A percentile compares a stretch with the other conserved stretches of the same genome.
Evolutionary conservation across 2,113 vertebrate species (phyloP).

Genomic region (Nannospalax galili): DNA sequence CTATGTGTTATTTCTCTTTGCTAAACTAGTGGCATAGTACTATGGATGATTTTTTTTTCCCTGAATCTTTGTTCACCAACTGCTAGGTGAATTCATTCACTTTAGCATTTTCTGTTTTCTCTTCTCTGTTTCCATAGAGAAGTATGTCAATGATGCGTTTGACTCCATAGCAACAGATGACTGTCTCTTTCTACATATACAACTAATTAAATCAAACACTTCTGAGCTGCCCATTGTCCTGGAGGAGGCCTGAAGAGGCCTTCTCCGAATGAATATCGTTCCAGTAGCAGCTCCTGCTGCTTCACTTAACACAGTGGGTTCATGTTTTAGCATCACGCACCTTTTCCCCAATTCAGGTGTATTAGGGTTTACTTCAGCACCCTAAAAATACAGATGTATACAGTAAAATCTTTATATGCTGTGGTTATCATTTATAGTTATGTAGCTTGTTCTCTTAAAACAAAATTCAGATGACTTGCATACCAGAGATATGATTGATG

Average conservation of each 20-base stretch:
- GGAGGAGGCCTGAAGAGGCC: conserved; percentile 51
- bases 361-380: neutral
- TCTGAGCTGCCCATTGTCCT: conserved; percentile 70
- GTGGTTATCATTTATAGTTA: conserved; percentile 6
- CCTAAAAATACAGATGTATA: neutral
- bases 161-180: conserved; percentile 81
- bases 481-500: neutral
- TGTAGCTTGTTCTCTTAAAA: conserved; percentile 42
- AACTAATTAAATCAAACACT: conserved; percentile 76
- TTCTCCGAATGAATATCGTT: conserved; percentile 67
- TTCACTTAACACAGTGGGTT: conserved; percentile 38
- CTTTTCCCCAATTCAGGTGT: neutral
- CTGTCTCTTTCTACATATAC: conserved; percentile 74
- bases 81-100: conserved; percentile 77
- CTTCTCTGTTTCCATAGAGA: conserved; percentile 81
- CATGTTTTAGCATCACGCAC: conserved; percentile 38
- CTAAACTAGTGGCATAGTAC: conserved; percentile 56
- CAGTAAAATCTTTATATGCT: conserved; percentile 43
- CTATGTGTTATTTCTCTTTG: conserved; percentile 41
- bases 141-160: conserved; percentile 74
- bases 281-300: conserved; percentile 36
- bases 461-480: neutral
- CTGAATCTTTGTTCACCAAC: conserved; percentile 76
- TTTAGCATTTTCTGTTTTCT: conserved; percentile 75
- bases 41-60: conserved; percentile 73